Evolutionary conservation across 1,140 invertebrate species (phyloP), one percentile per base, ranked within the genome.

Genomic region (Procambarus clarkii): DNA sequence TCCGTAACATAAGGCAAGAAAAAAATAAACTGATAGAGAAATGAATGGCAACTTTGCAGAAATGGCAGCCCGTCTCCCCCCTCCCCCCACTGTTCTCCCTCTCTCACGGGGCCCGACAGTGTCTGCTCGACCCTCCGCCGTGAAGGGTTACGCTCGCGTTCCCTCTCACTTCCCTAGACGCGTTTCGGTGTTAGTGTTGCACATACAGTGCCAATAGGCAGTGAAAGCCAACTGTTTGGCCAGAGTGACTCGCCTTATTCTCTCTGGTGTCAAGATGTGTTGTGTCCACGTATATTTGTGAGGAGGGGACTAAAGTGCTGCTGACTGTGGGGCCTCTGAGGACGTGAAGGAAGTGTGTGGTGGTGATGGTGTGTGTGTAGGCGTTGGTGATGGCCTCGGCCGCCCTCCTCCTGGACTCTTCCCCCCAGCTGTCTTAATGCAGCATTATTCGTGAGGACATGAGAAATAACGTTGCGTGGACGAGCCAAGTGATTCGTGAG

Each of bases 301-400:
- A 7, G 50, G 50, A 4, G 69, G 21, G 4, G 45, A 34, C n/a
- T n/a, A n/a, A n/a, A n/a, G n/a, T n/a, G 50, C 81, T 34, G 34
- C 34, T 34, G 34, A 34, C 34, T 34, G 69, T 34, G 69, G 81
- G 46, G 69, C 69, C 58, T 45, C 81, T 13, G 24, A 8, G 21
- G 13, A 15, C 58, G 81, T 83, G 81, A 83, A 83, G 81, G 58
- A 83, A 83, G 54, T 83, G 34, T 83, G 58, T 83, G 81, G 81
- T 60, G 81, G 21, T 44, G 21, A 24, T 50, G 44, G 45, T 18
- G 24, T 69, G n/a, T 34, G 80, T 45, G 58, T 24, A 54, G 50
- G 50, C 13, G 50, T 3, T 3, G 5, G 5, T 54, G 4, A 54
- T 13, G 69, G 7, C 69, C 34, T 2, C n/a, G 24, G 69, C 7